Evolutionary conservation across 2,888 invertebrate genomes (phyloP).

Genomic region (Archips crataeganus): DNA sequence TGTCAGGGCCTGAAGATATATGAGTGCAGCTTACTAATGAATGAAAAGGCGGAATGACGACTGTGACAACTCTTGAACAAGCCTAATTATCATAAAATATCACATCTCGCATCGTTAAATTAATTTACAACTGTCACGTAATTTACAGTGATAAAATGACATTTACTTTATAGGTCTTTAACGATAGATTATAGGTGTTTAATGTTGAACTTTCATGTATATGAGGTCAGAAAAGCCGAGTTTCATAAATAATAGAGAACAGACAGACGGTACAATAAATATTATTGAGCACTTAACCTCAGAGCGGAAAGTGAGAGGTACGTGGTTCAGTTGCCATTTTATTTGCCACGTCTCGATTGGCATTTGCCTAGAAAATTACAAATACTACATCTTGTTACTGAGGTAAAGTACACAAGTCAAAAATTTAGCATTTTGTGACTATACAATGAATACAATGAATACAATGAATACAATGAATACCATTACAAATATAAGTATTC

Average conservation of each 20-base stretch:
- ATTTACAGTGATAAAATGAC: conserved; percentile 34
- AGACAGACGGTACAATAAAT: conserved; percentile 34
- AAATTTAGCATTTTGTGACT: background rate
- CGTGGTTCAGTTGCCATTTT: conserved; percentile 65
- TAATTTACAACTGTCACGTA: conserved; percentile 28
- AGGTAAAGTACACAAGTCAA: background rate
- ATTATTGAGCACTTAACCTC: conserved; percentile 49
- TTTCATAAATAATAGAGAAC: conserved; percentile 37
- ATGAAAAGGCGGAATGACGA: conserved; percentile 23
- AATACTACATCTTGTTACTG: conserved; percentile 27
- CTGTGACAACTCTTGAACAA: conserved; percentile 21
- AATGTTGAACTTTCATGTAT: conserved; percentile 32
- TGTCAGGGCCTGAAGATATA: conserved; percentile 24
- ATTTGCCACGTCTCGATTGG: conserved; percentile 78
- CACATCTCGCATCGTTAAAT: conserved; percentile 17
- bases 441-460: no score
- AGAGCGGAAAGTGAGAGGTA: conserved; percentile 71
- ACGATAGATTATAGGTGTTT: conserved; percentile 34
- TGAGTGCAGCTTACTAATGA: conserved; percentile 25
- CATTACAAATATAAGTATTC: no score
- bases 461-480: no score
- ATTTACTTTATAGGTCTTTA: conserved; percentile 32
- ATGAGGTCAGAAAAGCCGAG: conserved; percentile 33
- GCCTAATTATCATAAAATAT: conserved; percentile 37
- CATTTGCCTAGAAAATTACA: conserved; percentile 49